Evolutionary conservation across 92 coral and sea anemone genomes (phyloP).

Genomic region (Diadumene lineata): DNA sequence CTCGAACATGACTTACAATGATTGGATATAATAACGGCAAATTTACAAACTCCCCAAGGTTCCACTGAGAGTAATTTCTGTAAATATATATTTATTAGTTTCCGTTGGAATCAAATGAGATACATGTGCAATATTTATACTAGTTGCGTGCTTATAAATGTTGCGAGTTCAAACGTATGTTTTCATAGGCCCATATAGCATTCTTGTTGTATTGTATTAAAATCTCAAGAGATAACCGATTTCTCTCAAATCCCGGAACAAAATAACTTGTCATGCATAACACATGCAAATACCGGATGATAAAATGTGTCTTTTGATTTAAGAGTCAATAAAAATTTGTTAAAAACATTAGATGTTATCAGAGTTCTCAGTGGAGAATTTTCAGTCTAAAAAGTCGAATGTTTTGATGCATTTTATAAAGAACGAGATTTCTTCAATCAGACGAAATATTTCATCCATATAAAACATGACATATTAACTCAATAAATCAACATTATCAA

Average conservation of each 20-base stretch:
- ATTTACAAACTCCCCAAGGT: neutral
- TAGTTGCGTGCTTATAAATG: neutral
- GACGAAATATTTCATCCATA: neutral
- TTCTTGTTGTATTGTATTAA: neutral
- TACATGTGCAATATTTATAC: neutral
- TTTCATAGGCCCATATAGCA: neutral
- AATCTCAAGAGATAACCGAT: neutral
- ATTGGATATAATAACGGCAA: neutral
- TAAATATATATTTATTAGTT: neutral
- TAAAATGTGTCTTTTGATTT: neutral
- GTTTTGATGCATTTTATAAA: neutral
- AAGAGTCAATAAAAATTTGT: neutral
- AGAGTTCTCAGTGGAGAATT: neutral
- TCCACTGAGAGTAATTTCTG: neutral
- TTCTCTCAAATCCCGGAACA: slow-evolving; percentile 5
- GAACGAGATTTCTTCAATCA: neutral
- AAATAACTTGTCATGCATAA: slow-evolving; percentile 9
- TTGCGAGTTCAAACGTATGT: neutral
- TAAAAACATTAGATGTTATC: slow-evolving; percentile 4
- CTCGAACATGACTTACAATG: neutral
- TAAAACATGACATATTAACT: slow-evolving; percentile 5
- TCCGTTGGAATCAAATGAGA: neutral
- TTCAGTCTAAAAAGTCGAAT: neutral
- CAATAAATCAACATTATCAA: neutral
- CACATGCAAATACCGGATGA: slow-evolving; percentile 1